Evolutionary conservation across 92 coral and sea anemone species (phyloP).

Genomic region (Epizoanthus rinbou): DNA sequence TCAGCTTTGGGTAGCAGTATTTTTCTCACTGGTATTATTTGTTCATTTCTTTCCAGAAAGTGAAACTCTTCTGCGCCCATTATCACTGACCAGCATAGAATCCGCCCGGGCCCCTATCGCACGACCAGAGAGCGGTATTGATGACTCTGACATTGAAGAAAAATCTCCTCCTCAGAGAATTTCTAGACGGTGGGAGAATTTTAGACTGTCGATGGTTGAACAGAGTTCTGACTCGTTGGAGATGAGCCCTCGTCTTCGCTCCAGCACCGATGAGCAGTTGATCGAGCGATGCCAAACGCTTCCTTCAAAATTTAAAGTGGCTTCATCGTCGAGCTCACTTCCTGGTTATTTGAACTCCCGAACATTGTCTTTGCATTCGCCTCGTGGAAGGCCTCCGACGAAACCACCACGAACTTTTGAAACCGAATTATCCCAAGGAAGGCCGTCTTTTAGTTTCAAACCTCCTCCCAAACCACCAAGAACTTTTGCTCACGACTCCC

Average conservation of each 20-base stretch:
- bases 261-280: slow-evolving; percentile 49
- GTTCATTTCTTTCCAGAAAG: slow-evolving; percentile 3
- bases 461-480: slow-evolving; percentile 90
- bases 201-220: slow-evolving; percentile 61
- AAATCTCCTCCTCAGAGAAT: slow-evolving; percentile 57
- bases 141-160: slow-evolving; percentile 83
- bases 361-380: slow-evolving; percentile 25
- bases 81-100: slow-evolving; percentile 44
- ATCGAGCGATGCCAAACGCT: slow-evolving; percentile 11
- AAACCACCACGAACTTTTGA: slow-evolving; percentile 91
- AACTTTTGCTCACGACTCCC: slow-evolving; percentile 71
- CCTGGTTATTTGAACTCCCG: slow-evolving; percentile 36
- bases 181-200: slow-evolving; percentile 73
- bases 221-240: slow-evolving; percentile 70
- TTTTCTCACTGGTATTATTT: not conserved
- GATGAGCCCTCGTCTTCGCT: slow-evolving; percentile 55
- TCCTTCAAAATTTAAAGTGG: slow-evolving; percentile 9
- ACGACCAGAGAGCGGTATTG: slow-evolving; percentile 86
- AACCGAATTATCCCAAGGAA: slow-evolving; percentile 61
- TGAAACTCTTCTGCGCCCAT: slow-evolving; percentile 8
- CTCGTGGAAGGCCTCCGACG: slow-evolving; percentile 63
- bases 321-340: slow-evolving; percentile 30
- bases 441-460: slow-evolving; percentile 55
- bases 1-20: not conserved
- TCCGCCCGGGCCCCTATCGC: slow-evolving; percentile 81